Base-by-base conservation (phyloP, 2,888 invertebrate species). In the Lepidonotus clava region DNA sequence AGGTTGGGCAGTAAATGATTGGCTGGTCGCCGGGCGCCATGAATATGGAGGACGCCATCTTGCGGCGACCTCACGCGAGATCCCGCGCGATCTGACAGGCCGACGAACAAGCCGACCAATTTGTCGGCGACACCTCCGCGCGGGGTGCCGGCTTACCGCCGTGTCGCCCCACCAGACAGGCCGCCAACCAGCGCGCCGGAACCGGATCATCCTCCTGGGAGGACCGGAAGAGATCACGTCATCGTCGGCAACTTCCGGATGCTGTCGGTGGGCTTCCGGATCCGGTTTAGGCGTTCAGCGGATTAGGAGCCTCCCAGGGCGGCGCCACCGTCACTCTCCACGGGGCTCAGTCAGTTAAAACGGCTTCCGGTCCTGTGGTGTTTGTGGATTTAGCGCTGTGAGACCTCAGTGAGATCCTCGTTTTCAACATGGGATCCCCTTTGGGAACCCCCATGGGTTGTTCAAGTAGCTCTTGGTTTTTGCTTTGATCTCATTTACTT, bases 1-100 rank as follows among this genome's bases (percentile, higher is more conserved):
- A 2, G 24, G 36, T 1, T 38, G 36, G 36, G 71, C 8, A 71
- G 71, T 71, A 71, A 71, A 71, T 71, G 71, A 71, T 71, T 71
- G 71, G 71, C 71, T 71, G 71, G 36, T 71, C 38, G 0, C 21
- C 71, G n/a, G 18, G n/a, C 28, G 28, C 46, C 80, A 80, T 80
- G 80, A 80, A 80, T 80, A 80, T 80, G 80, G 80, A 80, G 80
- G 46, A 51, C 80, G 80, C 41, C 80, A 80, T 80, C 41, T 46
- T 51, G 28, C 46, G n/a, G 41, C 41, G 46, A 41, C 80, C 51
- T 80, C 80, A 80, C 51, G 80, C 80, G 51, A 80, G 80, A 80
- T 80, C 51, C 80, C 41, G 46, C 80, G 18, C 21, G 80, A 24
- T 21, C 46, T 14, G 46, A 51, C 24, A 32, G 21, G 51, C 24